Conservation (phyloP, 37 sponge, comb jelly and placozoan species). For the Halichondria panicea region DNA sequence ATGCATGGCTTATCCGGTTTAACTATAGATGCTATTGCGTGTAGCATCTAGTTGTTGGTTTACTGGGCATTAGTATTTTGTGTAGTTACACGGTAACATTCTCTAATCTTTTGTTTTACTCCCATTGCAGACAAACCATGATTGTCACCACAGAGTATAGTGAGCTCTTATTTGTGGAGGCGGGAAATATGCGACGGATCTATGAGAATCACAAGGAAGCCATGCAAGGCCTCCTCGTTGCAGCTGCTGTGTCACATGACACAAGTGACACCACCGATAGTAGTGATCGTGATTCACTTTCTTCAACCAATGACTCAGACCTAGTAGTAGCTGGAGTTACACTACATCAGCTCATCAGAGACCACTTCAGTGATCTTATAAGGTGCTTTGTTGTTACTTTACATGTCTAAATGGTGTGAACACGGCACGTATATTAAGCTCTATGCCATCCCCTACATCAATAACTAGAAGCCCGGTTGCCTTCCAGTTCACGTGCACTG, state of each 20-base stretch:
- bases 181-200: conserved; percentile 45
- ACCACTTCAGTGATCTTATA: conserved; percentile 53
- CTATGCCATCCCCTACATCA: too few species aligned
- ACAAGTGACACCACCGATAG: conserved; percentile 1
- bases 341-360: conserved; percentile 52
- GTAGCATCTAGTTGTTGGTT: too few species aligned
- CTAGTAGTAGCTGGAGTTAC: conserved; percentile 53
- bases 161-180: conserved; percentile 61
- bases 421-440: too few species aligned
- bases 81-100: background rate
- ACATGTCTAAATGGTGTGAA: too few species aligned
- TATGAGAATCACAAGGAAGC: conserved; percentile 44
- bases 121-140: conserved; percentile 33
- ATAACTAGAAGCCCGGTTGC: too few species aligned
- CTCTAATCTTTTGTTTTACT: too few species aligned
- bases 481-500: too few species aligned
- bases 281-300: background rate
- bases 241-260: background rate
- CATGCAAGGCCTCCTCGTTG: conserved; percentile 26
- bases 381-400: too few species aligned
- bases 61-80: too few species aligned
- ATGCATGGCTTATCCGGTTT: too few species aligned
- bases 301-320: conserved; percentile 30
- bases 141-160: conserved; percentile 47
- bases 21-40: too few species aligned